phyloP scores from a whole-genome alignment of 1,140 invertebrate species.

The Macrostomum lignano region DNA sequence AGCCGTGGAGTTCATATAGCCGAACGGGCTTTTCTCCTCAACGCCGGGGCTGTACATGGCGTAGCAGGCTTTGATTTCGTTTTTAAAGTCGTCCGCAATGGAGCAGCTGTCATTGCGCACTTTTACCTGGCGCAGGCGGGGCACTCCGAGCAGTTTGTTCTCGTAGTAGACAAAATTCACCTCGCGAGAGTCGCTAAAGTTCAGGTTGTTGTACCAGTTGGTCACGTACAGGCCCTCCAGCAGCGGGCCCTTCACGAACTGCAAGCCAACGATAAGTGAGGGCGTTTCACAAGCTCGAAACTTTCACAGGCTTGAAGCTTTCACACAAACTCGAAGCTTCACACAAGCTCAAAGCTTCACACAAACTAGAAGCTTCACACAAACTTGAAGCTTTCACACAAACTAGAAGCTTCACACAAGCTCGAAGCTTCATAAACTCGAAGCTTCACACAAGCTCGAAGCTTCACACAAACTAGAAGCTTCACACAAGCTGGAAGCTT shows the following conservation, averaged over 20 bases:
- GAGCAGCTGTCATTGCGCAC: constrained; percentile 33
- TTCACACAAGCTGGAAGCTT: too few species aligned
- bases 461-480: too few species aligned
- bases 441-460: too few species aligned
- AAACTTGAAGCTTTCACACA: too few species aligned
- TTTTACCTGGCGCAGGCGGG: constrained; percentile 32
- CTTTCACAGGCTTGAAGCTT: too few species aligned
- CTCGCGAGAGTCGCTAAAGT: constrained; percentile 17
- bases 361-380: too few species aligned
- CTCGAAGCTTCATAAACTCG: too few species aligned
- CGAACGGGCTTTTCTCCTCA: constrained; percentile 29
- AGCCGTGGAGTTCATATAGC: not conserved
- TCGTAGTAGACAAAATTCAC: constrained; percentile 34
- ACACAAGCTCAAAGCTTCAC: too few species aligned
- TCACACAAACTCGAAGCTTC: too few species aligned
- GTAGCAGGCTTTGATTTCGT: constrained; percentile 35
- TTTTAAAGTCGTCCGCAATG: constrained; percentile 34
- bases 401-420: too few species aligned
- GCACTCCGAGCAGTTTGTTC: constrained; percentile 37
- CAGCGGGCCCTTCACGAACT: constrained; percentile 34
- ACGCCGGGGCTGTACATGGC: constrained; percentile 29
- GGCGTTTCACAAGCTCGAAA: too few species aligned
- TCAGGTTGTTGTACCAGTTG: constrained; percentile 31
- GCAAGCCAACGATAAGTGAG: constrained; percentile 7
- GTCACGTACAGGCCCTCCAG: constrained; percentile 31